A percentile compares a stretch with the other conserved stretches of the same genome.
phyloP scores from a whole-genome alignment of 1,140 invertebrate genomes.

The Formica exsecta region DNA sequence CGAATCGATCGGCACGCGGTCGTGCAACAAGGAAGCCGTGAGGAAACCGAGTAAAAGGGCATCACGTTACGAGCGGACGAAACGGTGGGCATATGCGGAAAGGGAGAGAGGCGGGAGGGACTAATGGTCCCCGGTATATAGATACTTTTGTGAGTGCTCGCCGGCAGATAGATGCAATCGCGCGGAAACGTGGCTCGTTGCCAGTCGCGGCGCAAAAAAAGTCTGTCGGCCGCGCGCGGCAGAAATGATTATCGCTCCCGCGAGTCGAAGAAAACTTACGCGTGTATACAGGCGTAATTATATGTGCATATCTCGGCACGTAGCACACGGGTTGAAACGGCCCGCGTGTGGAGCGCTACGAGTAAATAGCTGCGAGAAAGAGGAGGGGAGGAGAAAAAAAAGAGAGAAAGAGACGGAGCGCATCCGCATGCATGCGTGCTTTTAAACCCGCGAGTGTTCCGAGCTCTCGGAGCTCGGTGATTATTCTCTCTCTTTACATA shows the following conservation, averaged over 20 bases:
- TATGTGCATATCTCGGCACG: constrained; percentile 68
- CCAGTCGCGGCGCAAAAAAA: constrained; percentile 30
- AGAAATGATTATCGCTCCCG: constrained; percentile 66
- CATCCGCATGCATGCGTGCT: constrained; percentile 51
- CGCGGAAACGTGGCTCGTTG: constrained; percentile 60
- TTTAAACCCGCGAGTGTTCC: constrained; percentile 25
- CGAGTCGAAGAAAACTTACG: constrained; percentile 68
- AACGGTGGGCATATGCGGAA: constrained; percentile 7
- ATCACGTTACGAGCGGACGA: constrained; percentile 4
- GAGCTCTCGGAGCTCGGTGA: constrained; percentile 18
- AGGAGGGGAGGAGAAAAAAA: not conserved
- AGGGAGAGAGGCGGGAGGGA: constrained; percentile 38
- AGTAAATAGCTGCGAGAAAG: constrained; percentile 69
- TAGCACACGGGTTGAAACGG: constrained; percentile 68
- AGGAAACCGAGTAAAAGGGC: constrained; percentile 54
- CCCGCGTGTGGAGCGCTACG: constrained; percentile 55
- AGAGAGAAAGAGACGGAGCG: not conserved
- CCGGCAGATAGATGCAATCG: constrained; percentile 59
- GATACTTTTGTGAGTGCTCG: constrained; percentile 56
- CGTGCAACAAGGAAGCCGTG: constrained; percentile 45
- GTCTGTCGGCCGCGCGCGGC: constrained; percentile 38
- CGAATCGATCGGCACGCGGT: constrained; percentile 42
- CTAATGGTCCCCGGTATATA: constrained; percentile 40
- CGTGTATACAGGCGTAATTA: constrained; percentile 72
- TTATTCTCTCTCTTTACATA: constrained; percentile 48